These are phyloP conservation scores for Ophion costatus DNA, from an alignment of 2,888 invertebrate genomes.

Conservation along the genomic window DNA sequence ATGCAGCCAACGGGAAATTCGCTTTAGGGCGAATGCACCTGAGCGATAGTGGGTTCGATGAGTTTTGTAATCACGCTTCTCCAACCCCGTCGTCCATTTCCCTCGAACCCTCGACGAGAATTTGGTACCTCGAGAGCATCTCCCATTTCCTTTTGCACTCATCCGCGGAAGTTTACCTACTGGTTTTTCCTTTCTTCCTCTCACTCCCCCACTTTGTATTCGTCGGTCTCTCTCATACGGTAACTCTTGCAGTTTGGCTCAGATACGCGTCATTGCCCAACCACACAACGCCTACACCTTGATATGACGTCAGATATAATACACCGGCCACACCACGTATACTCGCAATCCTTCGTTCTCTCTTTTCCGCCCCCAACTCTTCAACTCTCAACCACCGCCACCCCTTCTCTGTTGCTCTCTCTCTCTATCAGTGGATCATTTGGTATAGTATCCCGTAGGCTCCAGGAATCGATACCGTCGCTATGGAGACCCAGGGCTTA, in stretches of 20 bases:
- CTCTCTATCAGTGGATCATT: conserved; percentile 68
- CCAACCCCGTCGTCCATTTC: neutral
- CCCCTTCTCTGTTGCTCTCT: conserved; percentile 57
- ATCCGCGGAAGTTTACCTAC: conserved; percentile 46
- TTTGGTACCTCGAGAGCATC: conserved; percentile 42
- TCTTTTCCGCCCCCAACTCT: conserved; percentile 55
- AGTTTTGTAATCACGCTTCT: conserved; percentile 50
- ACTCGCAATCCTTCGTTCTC: conserved; percentile 62
- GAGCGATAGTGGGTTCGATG: conserved; percentile 48
- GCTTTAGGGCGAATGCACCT: conserved; percentile 35
- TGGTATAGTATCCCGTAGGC: conserved; percentile 70
- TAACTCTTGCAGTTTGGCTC: conserved; percentile 45
- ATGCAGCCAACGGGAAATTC: conserved; percentile 29
- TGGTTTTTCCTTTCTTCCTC: conserved; percentile 1
- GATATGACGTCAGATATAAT: conserved; percentile 67
- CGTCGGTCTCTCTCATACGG: conserved; percentile 10
- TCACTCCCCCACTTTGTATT: conserved; percentile 17
- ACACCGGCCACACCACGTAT: conserved; percentile 59
- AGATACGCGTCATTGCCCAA: conserved; percentile 53
- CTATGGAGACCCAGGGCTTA: conserved; percentile 78
- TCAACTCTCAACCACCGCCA: conserved; percentile 58
- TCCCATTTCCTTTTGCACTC: conserved; percentile 39
- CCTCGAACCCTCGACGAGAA: conserved; percentile 42
- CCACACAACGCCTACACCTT: conserved; percentile 65
- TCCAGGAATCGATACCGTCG: conserved; percentile 81